phyloP scores from a whole-genome alignment of 2,113 vertebrate species.

The Sturnira hondurensis region DNA sequence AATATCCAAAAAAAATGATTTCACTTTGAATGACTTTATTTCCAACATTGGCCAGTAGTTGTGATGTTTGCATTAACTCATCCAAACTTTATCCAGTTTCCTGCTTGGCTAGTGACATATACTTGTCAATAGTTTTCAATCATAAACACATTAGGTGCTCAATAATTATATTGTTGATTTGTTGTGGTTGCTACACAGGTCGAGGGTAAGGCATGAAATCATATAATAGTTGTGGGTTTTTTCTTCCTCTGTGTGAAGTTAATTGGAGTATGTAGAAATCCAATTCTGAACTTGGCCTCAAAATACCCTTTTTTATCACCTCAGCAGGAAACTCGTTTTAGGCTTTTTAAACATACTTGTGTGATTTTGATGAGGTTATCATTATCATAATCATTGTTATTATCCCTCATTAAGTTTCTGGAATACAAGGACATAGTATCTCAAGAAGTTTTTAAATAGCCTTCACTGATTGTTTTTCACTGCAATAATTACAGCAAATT shows the following conservation, averaged over 20 bases:
- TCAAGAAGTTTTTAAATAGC: constrained; percentile 40
- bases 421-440: constrained; percentile 36
- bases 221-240: neutral
- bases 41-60: neutral
- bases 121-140: constrained; percentile 15
- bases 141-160: neutral
- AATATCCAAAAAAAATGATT: neutral
- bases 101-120: neutral
- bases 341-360: constrained; percentile 62
- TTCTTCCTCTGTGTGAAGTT: constrained; percentile 56
- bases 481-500: constrained; percentile 39
- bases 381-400: constrained; percentile 68
- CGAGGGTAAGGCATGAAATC: neutral
- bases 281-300: constrained; percentile 48
- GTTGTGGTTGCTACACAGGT: neutral
- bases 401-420: constrained; percentile 53
- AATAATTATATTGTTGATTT: constrained; percentile 41
- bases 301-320: constrained; percentile 55
- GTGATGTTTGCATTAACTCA: neutral
- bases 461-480: constrained; percentile 10
- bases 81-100: neutral
- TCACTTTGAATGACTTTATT: neutral
- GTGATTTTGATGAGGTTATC: constrained; percentile 67
- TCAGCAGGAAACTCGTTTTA: constrained; percentile 65
- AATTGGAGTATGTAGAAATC: constrained; percentile 58